These are phyloP conservation scores for Cyclargus thomasi DNA, from an alignment of 1,140 invertebrate genomes.

Conservation along the genomic window DNA sequence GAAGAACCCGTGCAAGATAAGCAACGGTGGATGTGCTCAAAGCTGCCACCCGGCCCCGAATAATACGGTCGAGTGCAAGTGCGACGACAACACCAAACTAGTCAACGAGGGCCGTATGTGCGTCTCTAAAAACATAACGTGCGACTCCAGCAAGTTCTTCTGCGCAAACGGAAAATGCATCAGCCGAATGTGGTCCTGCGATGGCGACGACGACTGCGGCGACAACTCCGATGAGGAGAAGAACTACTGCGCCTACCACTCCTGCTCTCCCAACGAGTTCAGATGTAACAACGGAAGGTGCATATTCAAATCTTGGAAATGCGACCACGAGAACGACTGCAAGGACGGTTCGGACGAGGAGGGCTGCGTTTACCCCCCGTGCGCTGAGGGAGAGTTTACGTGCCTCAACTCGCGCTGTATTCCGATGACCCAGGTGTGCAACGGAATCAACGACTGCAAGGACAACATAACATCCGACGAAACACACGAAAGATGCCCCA, in stretches of 20 bases:
- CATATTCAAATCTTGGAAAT: conserved; percentile 96
- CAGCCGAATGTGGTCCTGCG: conserved; percentile 96
- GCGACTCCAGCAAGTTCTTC: conserved; percentile 92
- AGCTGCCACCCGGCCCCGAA: conserved; percentile 93
- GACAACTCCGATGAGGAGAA: conserved; percentile 95
- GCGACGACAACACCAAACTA: conserved; percentile 88
- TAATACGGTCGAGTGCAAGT: conserved; percentile 89
- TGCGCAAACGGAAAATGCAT: conserved; percentile 97
- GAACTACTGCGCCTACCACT: conserved; percentile 95
- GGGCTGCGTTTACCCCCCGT: conserved; percentile 92
- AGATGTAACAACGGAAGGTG: conserved; percentile 95
- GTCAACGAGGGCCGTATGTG: conserved; percentile 96
- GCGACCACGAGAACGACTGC: conserved; percentile 96
- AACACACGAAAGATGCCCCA: conserved; percentile 88
- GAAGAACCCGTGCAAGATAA: conserved; percentile 90
- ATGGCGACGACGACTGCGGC: conserved; percentile 95
- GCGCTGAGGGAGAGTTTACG: conserved; percentile 94
- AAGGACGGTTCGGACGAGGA: conserved; percentile 94
- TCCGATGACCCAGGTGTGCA: conserved; percentile 90
- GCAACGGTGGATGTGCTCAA: conserved; percentile 97
- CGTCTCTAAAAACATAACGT: conserved; percentile 90
- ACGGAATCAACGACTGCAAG: conserved; percentile 96
- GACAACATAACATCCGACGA: conserved; percentile 94
- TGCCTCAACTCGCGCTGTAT: conserved; percentile 94
- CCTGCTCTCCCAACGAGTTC: conserved; percentile 94